These are phyloP conservation scores for Poeciliopsis presidionis DNA, from an alignment of 2,797 vertebrate genomes.

Conservation along the genomic window DNA sequence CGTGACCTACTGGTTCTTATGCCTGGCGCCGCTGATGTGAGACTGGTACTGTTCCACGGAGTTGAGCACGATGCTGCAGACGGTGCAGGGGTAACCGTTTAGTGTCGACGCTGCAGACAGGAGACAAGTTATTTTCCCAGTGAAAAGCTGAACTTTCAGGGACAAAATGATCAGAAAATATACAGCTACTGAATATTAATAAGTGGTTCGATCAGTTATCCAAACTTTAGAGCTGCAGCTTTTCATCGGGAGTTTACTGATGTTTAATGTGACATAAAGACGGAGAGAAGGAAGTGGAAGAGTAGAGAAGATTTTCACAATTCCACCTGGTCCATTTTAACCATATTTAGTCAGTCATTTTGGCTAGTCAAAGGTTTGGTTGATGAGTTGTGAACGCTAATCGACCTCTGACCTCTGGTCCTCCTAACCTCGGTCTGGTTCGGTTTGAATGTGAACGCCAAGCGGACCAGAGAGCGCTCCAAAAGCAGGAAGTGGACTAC, in stretches of 20 bases:
- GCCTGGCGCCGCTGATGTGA: slow-evolving; percentile 96
- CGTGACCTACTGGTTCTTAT: slow-evolving; percentile 94
- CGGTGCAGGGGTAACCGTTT: slow-evolving; percentile 91
- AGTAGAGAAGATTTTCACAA: no score
- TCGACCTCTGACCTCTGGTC: no score
- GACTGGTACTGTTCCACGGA: slow-evolving; percentile 98
- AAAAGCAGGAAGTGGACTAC: no score
- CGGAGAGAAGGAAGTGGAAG: no score
- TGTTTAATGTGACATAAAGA: not conserved
- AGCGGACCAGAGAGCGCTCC: no score
- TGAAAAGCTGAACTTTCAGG: not conserved
- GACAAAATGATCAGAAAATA: not conserved
- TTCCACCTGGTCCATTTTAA: no score
- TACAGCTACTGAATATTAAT: not conserved
- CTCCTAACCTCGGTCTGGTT: no score
- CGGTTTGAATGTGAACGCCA: no score
- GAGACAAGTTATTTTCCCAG: not conserved
- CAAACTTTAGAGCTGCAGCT: not conserved
- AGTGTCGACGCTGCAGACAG: slow-evolving; percentile 81
- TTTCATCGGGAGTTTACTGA: not conserved
- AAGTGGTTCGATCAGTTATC: not conserved
- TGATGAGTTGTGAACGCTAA: no score
- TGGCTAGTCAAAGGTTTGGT: no score
- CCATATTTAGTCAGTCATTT: no score
- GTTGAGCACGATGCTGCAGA: slow-evolving; percentile 95